Base-by-base conservation (phyloP, 37 sponge, comb jelly and placozoan species). In the Ephydatia muelleri region DNA sequence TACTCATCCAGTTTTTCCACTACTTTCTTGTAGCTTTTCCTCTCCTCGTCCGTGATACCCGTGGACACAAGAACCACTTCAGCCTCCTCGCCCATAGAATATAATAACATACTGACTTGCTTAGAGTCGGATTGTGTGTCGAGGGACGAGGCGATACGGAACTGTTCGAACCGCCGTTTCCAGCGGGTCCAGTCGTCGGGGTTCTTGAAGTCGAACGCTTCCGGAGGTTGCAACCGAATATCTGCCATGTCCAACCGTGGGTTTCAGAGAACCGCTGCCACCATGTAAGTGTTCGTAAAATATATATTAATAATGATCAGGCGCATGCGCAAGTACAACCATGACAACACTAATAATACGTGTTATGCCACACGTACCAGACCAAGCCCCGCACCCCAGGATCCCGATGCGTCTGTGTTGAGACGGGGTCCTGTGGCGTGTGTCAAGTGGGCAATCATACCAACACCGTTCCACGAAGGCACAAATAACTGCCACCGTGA, bases 81-180 rank as follows among this genome's bases (percentile, higher is more conserved):
- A 1, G 83, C 73, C 21, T 83, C 75, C 34, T 83, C 75, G 22
- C 83, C 83, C 73, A 83, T 29, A 33, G 75, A 83, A 75, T 83
- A 83, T 21, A 83, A 65, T 5, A 83, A 75, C 22, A 75, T 83
- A 57, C 36, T 75, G 31, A 83, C 65, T 83, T 83, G 83, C 14
- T 39, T 19, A 8, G 11, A 12, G n/a, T 36, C 83, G 64, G 9
- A 28, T 5, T 72, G 75, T 19, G 34, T 27, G 21, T 73, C 16
- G 25, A 83, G 83, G 12, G 37, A 37, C 25, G 81, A 80, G 26
- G 81, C 81, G 38, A 33, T 33, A 6, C 70, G 69, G 70, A 69
- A 80, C 32, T 80, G 81, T 69, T 80, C 81, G 32, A 68, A 80
- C 35, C 81, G 37, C 23, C 70, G 16, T 38, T 68, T 67, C 81